These are phyloP conservation scores for Trissolcus japonicus DNA, from an alignment of 2,888 invertebrate species.

Conservation along the genomic window DNA sequence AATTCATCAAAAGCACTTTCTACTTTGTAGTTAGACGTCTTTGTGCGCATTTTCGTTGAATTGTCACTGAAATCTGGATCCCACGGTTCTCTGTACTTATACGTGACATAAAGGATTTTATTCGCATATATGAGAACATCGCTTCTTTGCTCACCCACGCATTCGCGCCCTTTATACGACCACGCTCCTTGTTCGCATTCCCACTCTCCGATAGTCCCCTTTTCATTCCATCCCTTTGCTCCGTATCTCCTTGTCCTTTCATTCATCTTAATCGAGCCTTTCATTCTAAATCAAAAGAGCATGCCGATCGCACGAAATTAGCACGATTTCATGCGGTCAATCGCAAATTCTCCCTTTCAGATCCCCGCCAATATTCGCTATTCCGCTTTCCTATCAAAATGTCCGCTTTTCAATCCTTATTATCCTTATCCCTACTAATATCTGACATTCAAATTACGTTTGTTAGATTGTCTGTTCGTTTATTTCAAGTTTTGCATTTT, in stretches of 20 bases:
- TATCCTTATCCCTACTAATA: too few species aligned
- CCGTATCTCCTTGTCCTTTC: constrained; percentile 27
- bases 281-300: constrained; percentile 33
- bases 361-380: background rate
- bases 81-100: constrained; percentile 54
- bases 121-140: constrained; percentile 50
- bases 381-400: too few species aligned
- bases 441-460: too few species aligned
- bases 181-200: constrained; percentile 31
- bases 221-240: constrained; percentile 22
- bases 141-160: constrained; percentile 47
- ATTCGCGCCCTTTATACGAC: constrained; percentile 51
- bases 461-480: too few species aligned
- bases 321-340: background rate
- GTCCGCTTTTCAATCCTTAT: too few species aligned
- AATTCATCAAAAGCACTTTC: constrained; percentile 32
- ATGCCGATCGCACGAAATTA: constrained; percentile 12
- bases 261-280: constrained; percentile 41
- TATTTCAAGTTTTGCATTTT: too few species aligned
- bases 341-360: background rate
- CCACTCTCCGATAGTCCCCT: constrained; percentile 27
- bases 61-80: constrained; percentile 44
- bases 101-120: constrained; percentile 52
- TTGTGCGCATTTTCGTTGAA: constrained; percentile 41
- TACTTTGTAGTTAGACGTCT: constrained; percentile 32